Conservation (phyloP, 2,113 vertebrate species). For the Zootoca vivipara region DNA sequence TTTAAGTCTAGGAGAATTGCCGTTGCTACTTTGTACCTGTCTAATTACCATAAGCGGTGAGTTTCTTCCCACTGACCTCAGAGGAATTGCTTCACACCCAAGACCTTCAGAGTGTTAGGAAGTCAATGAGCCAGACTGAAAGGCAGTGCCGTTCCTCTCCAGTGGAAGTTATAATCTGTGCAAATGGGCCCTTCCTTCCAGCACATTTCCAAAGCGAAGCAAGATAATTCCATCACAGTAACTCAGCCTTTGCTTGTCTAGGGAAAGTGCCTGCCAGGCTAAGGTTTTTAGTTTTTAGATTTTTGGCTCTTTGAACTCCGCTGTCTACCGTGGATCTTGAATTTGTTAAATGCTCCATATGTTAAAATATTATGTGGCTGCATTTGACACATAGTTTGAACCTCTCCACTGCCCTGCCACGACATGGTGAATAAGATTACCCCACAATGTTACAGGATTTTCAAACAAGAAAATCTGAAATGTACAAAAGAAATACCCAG, state of each 20-base stretch:
- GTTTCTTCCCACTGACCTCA: not conserved
- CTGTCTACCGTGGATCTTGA: constrained; percentile 35
- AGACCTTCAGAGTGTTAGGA: not conserved
- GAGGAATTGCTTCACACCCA: not conserved
- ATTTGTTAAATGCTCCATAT: constrained; percentile 49
- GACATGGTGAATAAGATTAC: constrained; percentile 47
- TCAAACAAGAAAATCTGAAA: not conserved
- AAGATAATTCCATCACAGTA: not conserved
- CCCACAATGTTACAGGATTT: constrained; percentile 37
- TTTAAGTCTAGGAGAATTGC: fast-evolving
- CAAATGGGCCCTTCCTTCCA: not conserved
- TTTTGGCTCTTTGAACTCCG: constrained; percentile 50
- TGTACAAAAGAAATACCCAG: not conserved
- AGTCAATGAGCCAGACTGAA: not conserved
- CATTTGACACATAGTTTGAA: constrained; percentile 57
- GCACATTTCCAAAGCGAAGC: not conserved
- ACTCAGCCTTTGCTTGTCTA: not conserved
- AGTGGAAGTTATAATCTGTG: not conserved
- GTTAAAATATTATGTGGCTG: constrained; percentile 49
- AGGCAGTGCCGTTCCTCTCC: constrained; percentile 12
- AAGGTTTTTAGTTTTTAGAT: no score
- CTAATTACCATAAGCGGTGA: not conserved
- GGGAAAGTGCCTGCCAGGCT: not conserved
- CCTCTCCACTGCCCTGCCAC: constrained; percentile 53
- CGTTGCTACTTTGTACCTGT: not conserved